Conservation (phyloP, 2,797 vertebrate genomes). For the Lithobates pipiens region DNA sequence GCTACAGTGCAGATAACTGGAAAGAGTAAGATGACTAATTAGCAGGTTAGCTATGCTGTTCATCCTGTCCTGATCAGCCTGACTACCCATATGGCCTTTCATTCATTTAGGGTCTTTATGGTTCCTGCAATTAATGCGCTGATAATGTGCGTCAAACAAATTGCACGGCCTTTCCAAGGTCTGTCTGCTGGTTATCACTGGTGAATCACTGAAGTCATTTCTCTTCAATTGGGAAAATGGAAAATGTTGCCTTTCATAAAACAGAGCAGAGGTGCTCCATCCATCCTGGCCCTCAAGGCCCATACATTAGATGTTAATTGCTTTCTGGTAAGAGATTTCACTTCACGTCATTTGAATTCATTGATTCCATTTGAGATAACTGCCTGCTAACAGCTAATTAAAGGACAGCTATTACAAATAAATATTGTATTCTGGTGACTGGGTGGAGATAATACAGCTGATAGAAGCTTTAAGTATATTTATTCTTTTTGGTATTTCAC, state of each 20-base stretch:
- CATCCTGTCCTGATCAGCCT: constrained; percentile 25
- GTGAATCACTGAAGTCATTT: not conserved
- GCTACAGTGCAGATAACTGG: constrained; percentile 51
- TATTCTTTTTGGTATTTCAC: too few species aligned
- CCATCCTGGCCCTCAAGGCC: not conserved
- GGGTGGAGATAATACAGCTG: too few species aligned
- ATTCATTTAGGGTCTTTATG: constrained; percentile 8
- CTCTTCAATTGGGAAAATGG: not conserved
- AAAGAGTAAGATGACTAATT: constrained; percentile 1
- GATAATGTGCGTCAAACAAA: not conserved
- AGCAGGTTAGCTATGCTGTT: constrained; percentile 43
- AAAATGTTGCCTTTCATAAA: not conserved
- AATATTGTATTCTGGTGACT: too few species aligned
- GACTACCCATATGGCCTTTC: not conserved
- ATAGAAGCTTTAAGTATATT: too few species aligned
- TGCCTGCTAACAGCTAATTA: not conserved
- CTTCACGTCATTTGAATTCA: not conserved
- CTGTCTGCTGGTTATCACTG: not conserved
- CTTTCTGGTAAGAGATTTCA: not conserved
- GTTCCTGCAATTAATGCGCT: constrained; percentile 5
- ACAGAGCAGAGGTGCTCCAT: too few species aligned
- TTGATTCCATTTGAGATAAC: not conserved
- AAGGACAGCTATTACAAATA: not conserved
- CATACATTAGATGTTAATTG: not conserved
- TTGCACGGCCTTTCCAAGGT: not conserved